Conservation (phyloP, 2,888 invertebrate genomes). For the Dasypogon diadema region DNA sequence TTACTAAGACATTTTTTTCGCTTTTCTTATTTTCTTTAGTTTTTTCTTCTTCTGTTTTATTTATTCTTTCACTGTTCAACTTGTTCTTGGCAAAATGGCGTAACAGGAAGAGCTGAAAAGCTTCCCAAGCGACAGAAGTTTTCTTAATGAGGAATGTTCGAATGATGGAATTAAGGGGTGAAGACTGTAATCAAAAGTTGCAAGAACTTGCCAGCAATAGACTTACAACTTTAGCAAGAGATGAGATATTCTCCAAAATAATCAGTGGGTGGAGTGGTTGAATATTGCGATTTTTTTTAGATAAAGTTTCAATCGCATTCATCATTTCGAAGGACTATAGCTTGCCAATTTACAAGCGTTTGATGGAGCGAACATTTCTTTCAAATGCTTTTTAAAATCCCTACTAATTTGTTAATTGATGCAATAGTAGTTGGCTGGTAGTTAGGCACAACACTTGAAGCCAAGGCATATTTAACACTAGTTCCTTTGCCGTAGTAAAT, state of each 20-base stretch:
- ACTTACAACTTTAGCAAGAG: slow-evolving; percentile 22
- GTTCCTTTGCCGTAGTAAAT: too few relatives aligned
- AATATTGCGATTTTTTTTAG: too few relatives aligned
- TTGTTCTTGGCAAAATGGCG: background rate
- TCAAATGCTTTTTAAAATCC: too few relatives aligned
- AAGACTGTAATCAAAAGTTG: slow-evolving; percentile 48
- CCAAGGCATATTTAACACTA: too few relatives aligned
- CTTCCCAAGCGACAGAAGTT: slow-evolving; percentile 32
- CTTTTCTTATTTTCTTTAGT: slow-evolving; percentile 8
- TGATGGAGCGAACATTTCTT: too few relatives aligned
- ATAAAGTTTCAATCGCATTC: too few relatives aligned
- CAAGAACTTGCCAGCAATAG: slow-evolving; percentile 30
- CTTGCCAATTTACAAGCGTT: too few relatives aligned
- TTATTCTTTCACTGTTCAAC: slow-evolving; percentile 13
- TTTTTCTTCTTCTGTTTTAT: background rate
- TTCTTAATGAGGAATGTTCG: slow-evolving; percentile 49
- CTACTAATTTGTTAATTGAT: too few relatives aligned
- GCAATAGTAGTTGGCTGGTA: too few relatives aligned
- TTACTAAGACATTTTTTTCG: slow-evolving; percentile 10
- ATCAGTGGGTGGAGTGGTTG: slow-evolving; percentile 1
- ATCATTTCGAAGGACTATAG: too few relatives aligned
- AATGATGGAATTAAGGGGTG: slow-evolving; percentile 47
- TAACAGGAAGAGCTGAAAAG: slow-evolving; percentile 21
- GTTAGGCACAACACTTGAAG: too few relatives aligned
- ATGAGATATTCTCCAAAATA: slow-evolving; percentile 41